These are phyloP conservation scores for Chymomyza caudatula DNA, from an alignment of 2,888 invertebrate genomes.

Conservation along the genomic window DNA sequence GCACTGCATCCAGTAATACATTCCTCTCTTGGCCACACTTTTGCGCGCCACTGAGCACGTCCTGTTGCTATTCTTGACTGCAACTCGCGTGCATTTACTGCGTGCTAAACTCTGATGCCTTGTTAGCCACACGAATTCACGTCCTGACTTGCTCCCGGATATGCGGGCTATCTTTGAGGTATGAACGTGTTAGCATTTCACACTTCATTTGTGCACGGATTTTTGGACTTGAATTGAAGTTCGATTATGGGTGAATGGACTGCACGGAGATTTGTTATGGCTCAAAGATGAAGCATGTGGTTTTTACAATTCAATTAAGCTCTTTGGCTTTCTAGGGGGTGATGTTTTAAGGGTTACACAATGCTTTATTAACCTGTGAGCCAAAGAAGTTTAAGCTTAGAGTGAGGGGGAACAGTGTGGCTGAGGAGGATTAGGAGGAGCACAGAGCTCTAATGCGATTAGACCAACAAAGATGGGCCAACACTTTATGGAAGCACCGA, in stretches of 20 bases:
- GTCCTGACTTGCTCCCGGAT: constrained; percentile 12
- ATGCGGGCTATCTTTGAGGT: constrained; percentile 12
- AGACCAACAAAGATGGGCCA: too few species aligned
- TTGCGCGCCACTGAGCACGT: too few species aligned
- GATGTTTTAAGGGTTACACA: too few species aligned
- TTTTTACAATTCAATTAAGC: too few species aligned
- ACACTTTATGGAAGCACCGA: too few species aligned
- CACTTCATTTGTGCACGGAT: constrained; percentile 35
- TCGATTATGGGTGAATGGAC: background rate
- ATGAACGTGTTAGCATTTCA: constrained; percentile 41
- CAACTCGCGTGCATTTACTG: background rate
- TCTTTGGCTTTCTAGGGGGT: too few species aligned
- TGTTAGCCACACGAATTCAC: constrained; percentile 10
- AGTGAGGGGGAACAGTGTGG: too few species aligned
- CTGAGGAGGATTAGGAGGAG: too few species aligned
- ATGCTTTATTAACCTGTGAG: too few species aligned
- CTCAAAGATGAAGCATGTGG: background rate
- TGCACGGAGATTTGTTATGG: background rate
- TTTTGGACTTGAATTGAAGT: constrained; percentile 1
- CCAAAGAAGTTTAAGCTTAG: too few species aligned
- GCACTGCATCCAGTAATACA: background rate
- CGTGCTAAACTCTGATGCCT: background rate
- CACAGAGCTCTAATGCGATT: too few species aligned
- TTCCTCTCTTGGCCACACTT: background rate
- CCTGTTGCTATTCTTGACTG: background rate